Evolutionary conservation across 2,113 vertebrate species (phyloP), one percentile per base, ranked within the genome.

Genomic region (Chaetodon trifascialis): DNA sequence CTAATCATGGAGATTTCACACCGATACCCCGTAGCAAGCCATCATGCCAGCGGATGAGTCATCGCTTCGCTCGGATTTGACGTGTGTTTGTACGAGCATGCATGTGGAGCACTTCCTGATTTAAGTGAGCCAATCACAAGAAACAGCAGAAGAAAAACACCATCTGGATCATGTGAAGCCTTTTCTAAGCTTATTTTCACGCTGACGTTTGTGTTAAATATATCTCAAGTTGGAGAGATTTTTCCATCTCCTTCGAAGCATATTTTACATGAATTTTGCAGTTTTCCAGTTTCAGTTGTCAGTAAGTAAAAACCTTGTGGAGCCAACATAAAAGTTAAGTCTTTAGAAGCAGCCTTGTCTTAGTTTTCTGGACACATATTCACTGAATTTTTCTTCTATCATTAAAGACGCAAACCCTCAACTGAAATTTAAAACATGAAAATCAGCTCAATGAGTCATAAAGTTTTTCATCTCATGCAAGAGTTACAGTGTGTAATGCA

Each of bases 1-100:
- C 86, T 86, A 86, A 88, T 86, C 82, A 82, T 60, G 67, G 2
- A 63, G 59, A 81, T 84, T 82, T 89, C 78, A 76, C 79, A 60
- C 73, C 55, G 78, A 84, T 72, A 78, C 16, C 14, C 54, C 4
- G 1, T 66, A 88, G 80, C 79, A 83, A 83, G 83, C 74, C 74
- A 38, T 88, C 77, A 44, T 44, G 68, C 81, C 66, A 62, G 68
- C 2, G 44, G 79, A 86, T 59, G 79, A 81, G 63, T 64, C 79
- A 85, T 79, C 25, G 46, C 81, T 72, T 76, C 42, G 56, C 34
- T 30, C 19, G 23, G 25, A 25, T 74, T 2, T 38, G 16, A 78
- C 5, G 23, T 72, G 23, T 72, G 34, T n/a, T 16, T 76, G 9
- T n/a, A 16, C 4, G n/a, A 69, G 73, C 7, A 11, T 0, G 3